Conservation (phyloP, 2,113 vertebrate species). For the Mus musculus region DNA sequence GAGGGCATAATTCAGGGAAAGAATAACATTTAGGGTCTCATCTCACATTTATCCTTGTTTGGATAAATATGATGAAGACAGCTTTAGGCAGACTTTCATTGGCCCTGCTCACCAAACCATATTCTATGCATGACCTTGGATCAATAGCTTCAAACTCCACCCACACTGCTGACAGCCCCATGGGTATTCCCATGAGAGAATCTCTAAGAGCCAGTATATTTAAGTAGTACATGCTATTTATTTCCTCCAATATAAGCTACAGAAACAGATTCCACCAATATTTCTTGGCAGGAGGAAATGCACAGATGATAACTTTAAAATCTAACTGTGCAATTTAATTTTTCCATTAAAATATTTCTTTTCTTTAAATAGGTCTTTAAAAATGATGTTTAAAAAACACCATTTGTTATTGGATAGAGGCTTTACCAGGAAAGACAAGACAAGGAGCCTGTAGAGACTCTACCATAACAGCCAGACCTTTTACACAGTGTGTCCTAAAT, state of each 20-base stretch:
- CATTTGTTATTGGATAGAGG: neutral
- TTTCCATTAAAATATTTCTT: neutral
- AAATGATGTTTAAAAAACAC: neutral
- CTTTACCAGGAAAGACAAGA: too few species aligned
- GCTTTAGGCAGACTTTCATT: too few species aligned
- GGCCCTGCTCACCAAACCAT: neutral
- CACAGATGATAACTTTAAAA: neutral
- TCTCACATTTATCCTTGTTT: neutral
- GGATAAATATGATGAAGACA: neutral
- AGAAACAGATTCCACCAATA: slow-evolving; percentile 2
- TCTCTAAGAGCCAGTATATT: neutral
- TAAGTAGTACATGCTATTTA: neutral
- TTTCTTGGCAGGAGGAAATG: slow-evolving; percentile 1
- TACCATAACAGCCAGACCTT: neutral
- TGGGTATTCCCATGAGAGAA: neutral
- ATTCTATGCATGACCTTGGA: too few species aligned
- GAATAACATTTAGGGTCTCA: neutral
- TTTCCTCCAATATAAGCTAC: neutral
- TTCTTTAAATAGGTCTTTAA: neutral
- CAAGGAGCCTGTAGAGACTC: neutral
- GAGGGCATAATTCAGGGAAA: neutral
- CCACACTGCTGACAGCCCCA: too few species aligned
- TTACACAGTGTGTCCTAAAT: neutral
- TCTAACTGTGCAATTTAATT: neutral
- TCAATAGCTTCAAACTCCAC: neutral